Conservation (phyloP, 2,797 vertebrate species). For the Sorex maritimensis region DNA sequence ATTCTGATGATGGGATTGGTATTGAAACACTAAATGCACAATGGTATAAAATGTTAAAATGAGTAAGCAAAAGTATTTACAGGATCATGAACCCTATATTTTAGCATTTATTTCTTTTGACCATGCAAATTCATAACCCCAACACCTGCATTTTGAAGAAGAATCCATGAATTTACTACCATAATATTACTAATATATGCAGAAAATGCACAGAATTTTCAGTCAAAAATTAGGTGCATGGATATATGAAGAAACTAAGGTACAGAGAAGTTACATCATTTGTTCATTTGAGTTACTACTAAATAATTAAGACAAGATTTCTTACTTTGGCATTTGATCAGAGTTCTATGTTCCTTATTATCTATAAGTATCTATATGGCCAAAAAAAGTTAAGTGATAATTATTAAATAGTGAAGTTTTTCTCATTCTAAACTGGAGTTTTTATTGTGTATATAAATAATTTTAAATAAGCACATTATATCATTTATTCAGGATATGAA, state of each 20-base stretch:
- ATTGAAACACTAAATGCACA: no score
- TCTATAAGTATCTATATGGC: not conserved
- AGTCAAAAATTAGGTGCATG: not conserved
- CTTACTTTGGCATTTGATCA: not conserved
- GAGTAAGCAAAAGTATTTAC: slow-evolving; percentile 1
- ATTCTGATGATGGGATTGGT: no score
- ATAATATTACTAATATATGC: not conserved
- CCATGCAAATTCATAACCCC: not conserved
- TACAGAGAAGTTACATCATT: not conserved
- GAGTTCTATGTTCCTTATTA: not conserved
- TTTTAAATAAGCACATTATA: slow-evolving; percentile 51
- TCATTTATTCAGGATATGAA: not conserved
- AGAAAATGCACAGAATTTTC: slow-evolving; percentile 1
- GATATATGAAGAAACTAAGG: not conserved
- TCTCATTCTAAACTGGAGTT: not conserved
- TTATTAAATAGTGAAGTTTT: not conserved
- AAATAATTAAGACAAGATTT: not conserved
- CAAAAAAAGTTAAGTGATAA: not conserved
- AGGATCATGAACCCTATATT: not conserved
- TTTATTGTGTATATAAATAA: slow-evolving; percentile 15
- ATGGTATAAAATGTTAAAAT: no score
- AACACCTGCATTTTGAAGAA: not conserved
- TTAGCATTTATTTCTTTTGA: not conserved
- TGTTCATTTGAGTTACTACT: not conserved
- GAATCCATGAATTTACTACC: not conserved